Base-by-base conservation (phyloP, 2,797 vertebrate genomes). In the Alosa sapidissima region DNA sequence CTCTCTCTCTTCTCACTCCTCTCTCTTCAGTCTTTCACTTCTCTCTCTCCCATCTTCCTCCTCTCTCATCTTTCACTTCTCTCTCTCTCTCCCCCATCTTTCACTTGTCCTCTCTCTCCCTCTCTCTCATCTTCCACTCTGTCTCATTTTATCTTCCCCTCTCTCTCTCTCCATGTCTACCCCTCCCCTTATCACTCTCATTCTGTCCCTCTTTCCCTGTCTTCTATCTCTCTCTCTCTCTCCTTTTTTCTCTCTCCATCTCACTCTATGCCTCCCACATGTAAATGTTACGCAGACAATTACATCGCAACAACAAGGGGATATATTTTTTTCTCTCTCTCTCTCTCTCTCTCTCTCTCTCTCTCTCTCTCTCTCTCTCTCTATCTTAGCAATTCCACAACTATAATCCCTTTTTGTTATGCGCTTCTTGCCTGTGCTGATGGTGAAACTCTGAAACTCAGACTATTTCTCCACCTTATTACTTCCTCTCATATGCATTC, bases 201-300 rank as follows among this genome's bases (percentile, higher is more conserved):
- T 28, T 28, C 28, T 68, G 8, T 68, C 24, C 13, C 24, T 33
- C 62, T 68, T 3, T 33, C 9, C 13, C 19, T 62, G 5, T 21
- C n/a, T 62, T 13, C 19, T 5, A 5, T 24, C 21, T 24, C n/a
- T 28, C 21, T 28, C 14, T 41, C 65, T 10, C 10, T 33, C 24
- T 45, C 16, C 7, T 19, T 75, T 21, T 41, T 16, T 72, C 33
- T 72, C 14, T 36, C 60, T 47, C 72, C 36, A 45, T 78, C 72
- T 78, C 36, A 9, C 92, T 93, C 93, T 86, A 89, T 90, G 92
- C 92, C 94, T 94, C 94, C 91, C 91, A 91, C 92, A 94, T 94
- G 93, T 93, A 92, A 93, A 94, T 94, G 92, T 92, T 91, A 91
- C 88, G 90, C 92, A 91, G 92, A 93, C 92, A 94, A 93, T 93